Evolutionary conservation across 2,888 invertebrate species (phyloP).

Genomic region (Holacanthella duospinosa): DNA sequence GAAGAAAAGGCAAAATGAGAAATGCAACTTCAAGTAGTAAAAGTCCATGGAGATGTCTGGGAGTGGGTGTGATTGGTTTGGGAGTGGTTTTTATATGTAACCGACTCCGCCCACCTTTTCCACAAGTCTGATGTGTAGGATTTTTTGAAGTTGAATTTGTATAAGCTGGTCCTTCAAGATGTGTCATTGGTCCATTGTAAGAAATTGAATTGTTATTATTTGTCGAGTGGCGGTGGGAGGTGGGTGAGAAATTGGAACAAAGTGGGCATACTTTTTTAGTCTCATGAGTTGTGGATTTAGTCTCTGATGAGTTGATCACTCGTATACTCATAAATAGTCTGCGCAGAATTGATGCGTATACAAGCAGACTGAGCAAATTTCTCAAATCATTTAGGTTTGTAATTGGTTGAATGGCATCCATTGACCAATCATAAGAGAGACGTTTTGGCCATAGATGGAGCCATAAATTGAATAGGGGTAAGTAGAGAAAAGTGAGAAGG

Average conservation of each 20-base stretch:
- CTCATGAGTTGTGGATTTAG: constrained; percentile 9
- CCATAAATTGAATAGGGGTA: constrained; percentile 82
- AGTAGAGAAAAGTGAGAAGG: constrained; percentile 77
- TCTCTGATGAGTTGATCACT: neutral
- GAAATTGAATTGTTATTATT: constrained; percentile 21
- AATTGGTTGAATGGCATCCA: constrained; percentile 88
- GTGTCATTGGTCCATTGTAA: neutral
- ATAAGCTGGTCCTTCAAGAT: neutral
- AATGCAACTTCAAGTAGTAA: constrained; percentile 55
- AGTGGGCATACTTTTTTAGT: constrained; percentile 36
- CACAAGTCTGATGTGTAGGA: neutral
- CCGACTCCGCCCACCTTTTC: neutral
- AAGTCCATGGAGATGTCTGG: constrained; percentile 40
- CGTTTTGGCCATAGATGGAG: constrained; percentile 74
- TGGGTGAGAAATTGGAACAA: too few species aligned
- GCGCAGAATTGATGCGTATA: constrained; percentile 52
- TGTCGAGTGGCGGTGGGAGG: too few species aligned
- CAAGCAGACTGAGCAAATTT: constrained; percentile 61
- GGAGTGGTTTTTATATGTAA: neutral
- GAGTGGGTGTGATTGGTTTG: neutral
- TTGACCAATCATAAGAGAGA: constrained; percentile 96
- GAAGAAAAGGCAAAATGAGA: constrained; percentile 82
- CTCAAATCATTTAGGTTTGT: constrained; percentile 65
- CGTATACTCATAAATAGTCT: constrained; percentile 17
- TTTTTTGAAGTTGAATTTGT: neutral